A percentile compares a stretch with the other conserved stretches of the same genome.
phyloP scores from a whole-genome alignment of 1,140 invertebrate species.

The Drosophila tani region DNA sequence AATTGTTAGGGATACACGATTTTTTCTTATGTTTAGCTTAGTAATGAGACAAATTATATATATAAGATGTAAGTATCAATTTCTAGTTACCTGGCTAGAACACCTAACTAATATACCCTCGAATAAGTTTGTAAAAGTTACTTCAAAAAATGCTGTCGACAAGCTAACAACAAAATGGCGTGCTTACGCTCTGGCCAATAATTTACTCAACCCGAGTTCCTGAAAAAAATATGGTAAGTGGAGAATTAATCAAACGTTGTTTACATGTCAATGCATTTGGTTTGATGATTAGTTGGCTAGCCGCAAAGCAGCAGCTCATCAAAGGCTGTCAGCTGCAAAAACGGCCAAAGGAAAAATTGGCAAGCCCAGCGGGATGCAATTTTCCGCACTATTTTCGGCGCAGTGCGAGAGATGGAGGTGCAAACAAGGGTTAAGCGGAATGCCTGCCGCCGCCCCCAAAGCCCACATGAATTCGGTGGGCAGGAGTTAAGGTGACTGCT shows the following conservation, averaged over 20 bases:
- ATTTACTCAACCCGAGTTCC: conserved; percentile 4
- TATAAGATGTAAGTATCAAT: too few relatives aligned
- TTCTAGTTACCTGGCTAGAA: too few relatives aligned
- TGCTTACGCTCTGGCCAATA: conserved; percentile 48
- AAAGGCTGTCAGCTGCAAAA: conserved; percentile 65
- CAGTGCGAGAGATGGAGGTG: neutral
- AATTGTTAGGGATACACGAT: too few relatives aligned
- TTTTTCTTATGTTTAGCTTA: neutral
- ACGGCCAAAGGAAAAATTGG: neutral
- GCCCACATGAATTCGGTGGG: neutral
- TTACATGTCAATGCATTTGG: conserved; percentile 76
- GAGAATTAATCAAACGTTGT: conserved; percentile 57
- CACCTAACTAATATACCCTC: neutral
- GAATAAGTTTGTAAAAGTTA: too few relatives aligned
- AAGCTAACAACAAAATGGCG: conserved; percentile 76
- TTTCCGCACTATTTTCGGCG: conserved; percentile 11
- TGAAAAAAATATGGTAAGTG: neutral
- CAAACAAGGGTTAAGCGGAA: conserved; percentile 2
- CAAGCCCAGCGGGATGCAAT: conserved; percentile 11
- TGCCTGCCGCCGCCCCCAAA: neutral
- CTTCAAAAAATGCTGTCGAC: conserved; percentile 49
- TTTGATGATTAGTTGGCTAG: conserved; percentile 64
- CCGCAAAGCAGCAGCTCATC: conserved; percentile 31
- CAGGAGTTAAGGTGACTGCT: conserved; percentile 6
- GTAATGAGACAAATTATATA: neutral